Percentiles rank a stretch among this genome's conserved stretches.
Conservation (phyloP, 1,140 invertebrate genomes). For the Hycleus phaleratus region DNA sequence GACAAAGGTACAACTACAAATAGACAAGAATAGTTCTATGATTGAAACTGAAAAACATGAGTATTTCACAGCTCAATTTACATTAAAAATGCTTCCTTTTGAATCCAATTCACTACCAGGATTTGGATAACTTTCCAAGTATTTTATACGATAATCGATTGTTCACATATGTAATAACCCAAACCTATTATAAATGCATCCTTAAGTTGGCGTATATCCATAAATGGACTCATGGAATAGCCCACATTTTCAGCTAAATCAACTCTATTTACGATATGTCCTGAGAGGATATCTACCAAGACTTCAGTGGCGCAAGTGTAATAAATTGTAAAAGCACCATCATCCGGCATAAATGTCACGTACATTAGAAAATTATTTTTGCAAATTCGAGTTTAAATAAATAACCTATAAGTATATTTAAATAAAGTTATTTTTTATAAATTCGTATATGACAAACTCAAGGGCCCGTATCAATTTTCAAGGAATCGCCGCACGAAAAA, state of each 20-base stretch:
- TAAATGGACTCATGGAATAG: constrained; percentile 62
- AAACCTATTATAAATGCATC: constrained; percentile 80
- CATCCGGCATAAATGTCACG: constrained; percentile 5
- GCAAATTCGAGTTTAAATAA: no score
- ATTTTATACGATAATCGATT: constrained; percentile 68
- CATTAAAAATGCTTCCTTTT: constrained; percentile 53
- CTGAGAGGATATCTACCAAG: constrained; percentile 68
- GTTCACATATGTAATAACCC: constrained; percentile 75
- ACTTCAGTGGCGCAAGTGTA: constrained; percentile 29
- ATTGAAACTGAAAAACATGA: constrained; percentile 41
- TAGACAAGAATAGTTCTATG: constrained; percentile 70
- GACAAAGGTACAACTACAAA: constrained; percentile 58
- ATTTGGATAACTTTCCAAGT: constrained; percentile 63
- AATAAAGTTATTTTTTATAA: no score
- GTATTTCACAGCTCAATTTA: background rate
- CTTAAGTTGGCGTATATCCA: constrained; percentile 82
- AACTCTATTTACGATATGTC: constrained; percentile 56
- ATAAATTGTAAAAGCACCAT: constrained; percentile 17
- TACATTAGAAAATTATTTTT: constrained; percentile 1
- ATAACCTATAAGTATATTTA: background rate
- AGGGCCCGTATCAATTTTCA: no score
- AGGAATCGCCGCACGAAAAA: no score
- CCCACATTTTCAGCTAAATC: constrained; percentile 73
- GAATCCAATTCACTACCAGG: constrained; percentile 64
- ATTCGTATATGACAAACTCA: no score